phyloP scores from a whole-genome alignment of 2,797 vertebrate genomes.

The Eupleurogrammus muticus region DNA sequence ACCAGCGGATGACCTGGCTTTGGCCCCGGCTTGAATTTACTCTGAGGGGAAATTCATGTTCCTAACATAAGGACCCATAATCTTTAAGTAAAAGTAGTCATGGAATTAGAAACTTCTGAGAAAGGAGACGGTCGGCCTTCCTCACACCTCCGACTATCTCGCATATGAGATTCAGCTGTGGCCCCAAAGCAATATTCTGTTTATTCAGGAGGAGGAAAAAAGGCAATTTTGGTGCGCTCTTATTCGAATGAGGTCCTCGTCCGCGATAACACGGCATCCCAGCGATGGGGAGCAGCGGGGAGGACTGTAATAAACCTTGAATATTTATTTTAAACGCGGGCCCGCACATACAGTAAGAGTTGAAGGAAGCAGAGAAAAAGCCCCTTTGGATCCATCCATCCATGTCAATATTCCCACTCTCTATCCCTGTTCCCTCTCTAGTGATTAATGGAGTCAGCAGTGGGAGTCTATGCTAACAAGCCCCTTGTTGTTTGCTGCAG shows the following conservation, averaged over 20 bases:
- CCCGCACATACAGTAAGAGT: constrained; percentile 62
- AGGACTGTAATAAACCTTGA: constrained; percentile 67
- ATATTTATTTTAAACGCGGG: constrained; percentile 68
- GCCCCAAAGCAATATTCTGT: constrained; percentile 63
- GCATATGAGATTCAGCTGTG: constrained; percentile 23
- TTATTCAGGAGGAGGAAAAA: constrained; percentile 55
- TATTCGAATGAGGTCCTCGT: constrained; percentile 63
- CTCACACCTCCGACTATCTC: too few species aligned
- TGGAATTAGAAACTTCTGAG: constrained; percentile 35
- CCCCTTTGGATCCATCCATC: constrained; percentile 80
- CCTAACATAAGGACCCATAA: too few species aligned
- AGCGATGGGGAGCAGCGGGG: constrained; percentile 40
- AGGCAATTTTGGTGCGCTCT: constrained; percentile 62
- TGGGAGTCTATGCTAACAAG: constrained; percentile 85
- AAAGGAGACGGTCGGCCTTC: constrained; percentile 28
- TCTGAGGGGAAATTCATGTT: constrained; percentile 49
- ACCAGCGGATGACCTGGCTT: constrained; percentile 58
- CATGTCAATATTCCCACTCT: constrained; percentile 75
- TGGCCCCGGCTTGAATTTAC: constrained; percentile 59
- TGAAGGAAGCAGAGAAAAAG: constrained; percentile 62
- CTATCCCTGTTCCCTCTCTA: constrained; percentile 70
- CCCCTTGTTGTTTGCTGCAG: constrained; percentile 80
- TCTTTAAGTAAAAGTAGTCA: constrained; percentile 15
- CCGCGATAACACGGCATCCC: constrained; percentile 30
- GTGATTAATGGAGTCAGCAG: constrained; percentile 86